phyloP scores from a whole-genome alignment of 2,797 vertebrate species.

The Ctenopoma kingsleyae region DNA sequence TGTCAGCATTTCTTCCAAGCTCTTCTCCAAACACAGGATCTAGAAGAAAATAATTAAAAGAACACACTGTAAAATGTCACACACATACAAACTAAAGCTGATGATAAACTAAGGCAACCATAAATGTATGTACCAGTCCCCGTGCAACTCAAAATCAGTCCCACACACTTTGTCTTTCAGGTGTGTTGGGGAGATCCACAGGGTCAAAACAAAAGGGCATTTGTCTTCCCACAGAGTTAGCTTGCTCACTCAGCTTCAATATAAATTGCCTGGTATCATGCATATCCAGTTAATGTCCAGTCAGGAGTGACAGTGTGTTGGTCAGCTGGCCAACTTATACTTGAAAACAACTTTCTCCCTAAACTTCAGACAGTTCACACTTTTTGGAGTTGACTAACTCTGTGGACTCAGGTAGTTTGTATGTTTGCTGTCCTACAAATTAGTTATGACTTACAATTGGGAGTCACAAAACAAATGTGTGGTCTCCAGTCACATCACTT shows the following conservation, averaged over 20 bases:
- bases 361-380: background rate
- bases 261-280: conserved; percentile 42
- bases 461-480: no score
- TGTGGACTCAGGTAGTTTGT: background rate
- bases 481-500: no score
- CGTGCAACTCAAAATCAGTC: background rate
- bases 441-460: background rate
- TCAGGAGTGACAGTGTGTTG: conserved; percentile 10
- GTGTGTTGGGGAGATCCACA: conserved; percentile 5
- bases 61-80: background rate
- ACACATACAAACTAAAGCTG: background rate
- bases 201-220: conserved; percentile 52
- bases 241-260: conserved; percentile 1
- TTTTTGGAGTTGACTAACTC: background rate
- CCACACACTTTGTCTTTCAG: background rate
- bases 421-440: background rate
- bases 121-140: background rate
- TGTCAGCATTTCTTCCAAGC: conserved; percentile 93
- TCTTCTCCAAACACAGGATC: conserved; percentile 90
- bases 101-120: background rate
- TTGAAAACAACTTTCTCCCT: background rate
- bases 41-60: conserved; percentile 58
- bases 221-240: conserved; percentile 48
- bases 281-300: conserved; percentile 55
- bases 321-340: background rate